Conservation (phyloP, 2,797 vertebrate genomes). For the Hybognathus amarus region DNA sequence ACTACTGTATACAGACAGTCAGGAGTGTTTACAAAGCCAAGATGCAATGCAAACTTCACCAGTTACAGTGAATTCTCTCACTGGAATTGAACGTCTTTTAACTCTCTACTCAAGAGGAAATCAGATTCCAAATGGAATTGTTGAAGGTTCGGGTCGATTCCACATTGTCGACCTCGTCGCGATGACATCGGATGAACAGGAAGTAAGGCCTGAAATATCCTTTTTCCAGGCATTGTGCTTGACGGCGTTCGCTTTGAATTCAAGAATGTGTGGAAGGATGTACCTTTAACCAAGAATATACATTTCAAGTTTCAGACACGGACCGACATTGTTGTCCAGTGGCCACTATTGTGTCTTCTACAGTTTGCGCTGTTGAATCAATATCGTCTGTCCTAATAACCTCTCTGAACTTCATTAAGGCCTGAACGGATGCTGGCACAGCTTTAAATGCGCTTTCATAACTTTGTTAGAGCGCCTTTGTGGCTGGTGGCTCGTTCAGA, state of each 20-base stretch:
- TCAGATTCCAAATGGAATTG: background rate
- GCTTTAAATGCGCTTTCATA: background rate
- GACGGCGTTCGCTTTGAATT: slow-evolving; percentile 58
- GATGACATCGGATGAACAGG: slow-evolving; percentile 55
- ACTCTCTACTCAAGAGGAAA: background rate
- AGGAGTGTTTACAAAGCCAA: too few relatives aligned
- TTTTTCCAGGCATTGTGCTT: slow-evolving; percentile 75
- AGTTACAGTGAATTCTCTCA: background rate
- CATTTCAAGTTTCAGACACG: background rate
- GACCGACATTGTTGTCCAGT: background rate
- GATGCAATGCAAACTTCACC: background rate
- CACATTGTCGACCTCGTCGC: background rate
- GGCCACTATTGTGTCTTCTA: slow-evolving; percentile 1
- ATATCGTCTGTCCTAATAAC: background rate
- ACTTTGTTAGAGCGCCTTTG: background rate
- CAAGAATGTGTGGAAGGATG: slow-evolving; percentile 66
- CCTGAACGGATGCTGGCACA: background rate
- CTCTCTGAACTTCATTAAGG: slow-evolving; percentile 9
- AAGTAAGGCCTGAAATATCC: slow-evolving; percentile 70
- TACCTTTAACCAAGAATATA: slow-evolving; percentile 49
- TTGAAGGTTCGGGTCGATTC: background rate
- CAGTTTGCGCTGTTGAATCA: background rate
- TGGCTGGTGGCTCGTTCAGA: background rate
- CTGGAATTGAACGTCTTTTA: background rate
- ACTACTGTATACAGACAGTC: too few relatives aligned